phyloP scores from a whole-genome alignment of 2,113 vertebrate species.

The Indicator maculatus region DNA sequence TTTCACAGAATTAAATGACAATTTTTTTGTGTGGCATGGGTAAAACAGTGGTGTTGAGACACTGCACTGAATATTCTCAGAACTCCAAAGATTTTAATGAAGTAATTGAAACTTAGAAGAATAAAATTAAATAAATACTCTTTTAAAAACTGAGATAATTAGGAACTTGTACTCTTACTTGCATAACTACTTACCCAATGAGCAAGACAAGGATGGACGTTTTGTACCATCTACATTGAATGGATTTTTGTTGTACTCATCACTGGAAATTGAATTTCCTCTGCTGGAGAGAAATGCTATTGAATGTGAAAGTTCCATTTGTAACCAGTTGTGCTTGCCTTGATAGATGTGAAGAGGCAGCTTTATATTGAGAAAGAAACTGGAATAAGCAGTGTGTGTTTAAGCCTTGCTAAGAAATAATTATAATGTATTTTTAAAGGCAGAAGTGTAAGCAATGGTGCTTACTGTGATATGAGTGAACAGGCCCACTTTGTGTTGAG shows the following conservation, averaged over 20 bases:
- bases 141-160: background rate
- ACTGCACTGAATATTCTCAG: background rate
- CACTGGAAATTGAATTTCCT: background rate
- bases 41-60: background rate
- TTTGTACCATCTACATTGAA: background rate
- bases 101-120: background rate
- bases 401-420: conserved; percentile 17
- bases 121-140: background rate
- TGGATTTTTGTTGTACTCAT: background rate
- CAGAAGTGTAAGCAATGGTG: background rate
- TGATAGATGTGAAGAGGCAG: background rate
- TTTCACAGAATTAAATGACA: background rate
- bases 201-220: background rate
- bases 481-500: background rate
- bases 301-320: background rate
- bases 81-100: background rate
- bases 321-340: background rate
- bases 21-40: background rate
- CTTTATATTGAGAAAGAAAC: background rate
- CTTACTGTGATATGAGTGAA: background rate
- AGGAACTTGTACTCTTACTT: background rate
- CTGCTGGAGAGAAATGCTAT: background rate
- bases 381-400: background rate
- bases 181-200: background rate
- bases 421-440: conserved; percentile 66